A percentile compares a stretch with the other conserved stretches of the same genome.
Evolutionary conservation across 2,797 vertebrate species (phyloP).

Genomic region (Podarcis lilfordi): DNA sequence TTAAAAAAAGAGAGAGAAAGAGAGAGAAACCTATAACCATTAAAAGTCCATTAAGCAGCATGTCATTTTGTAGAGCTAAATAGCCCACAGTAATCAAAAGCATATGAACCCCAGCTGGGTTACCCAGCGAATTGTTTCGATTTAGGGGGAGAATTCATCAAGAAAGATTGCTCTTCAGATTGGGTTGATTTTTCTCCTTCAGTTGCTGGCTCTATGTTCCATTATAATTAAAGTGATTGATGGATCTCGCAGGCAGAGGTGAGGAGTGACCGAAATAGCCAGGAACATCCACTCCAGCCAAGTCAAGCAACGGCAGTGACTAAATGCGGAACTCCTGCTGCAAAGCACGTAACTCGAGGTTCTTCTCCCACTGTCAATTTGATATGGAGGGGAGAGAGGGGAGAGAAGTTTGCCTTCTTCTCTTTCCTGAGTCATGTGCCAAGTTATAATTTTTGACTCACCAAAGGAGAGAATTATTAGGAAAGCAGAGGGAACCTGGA

Average conservation of each 20-base stretch:
- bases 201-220: conserved; percentile 82
- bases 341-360: conserved; percentile 61
- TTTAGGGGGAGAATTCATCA: conserved; percentile 97
- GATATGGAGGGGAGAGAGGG: conserved; percentile 41
- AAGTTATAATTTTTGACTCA: conserved; percentile 9
- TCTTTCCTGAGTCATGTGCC: conserved; percentile 44
- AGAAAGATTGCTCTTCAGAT: conserved; percentile 90
- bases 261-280: conserved; percentile 83
- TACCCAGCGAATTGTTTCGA: conserved; percentile 96
- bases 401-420: conserved; percentile 51
- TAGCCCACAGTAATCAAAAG: conserved; percentile 99
- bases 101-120: conserved; percentile 99
- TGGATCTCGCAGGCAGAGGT: conserved; percentile 82
- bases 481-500: neutral
- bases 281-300: conserved; percentile 76
- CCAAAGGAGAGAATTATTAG: conserved; percentile 14
- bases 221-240: conserved; percentile 87
- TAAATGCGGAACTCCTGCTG: conserved; percentile 64
- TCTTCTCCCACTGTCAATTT: conserved; percentile 56
- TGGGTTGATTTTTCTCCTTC: conserved; percentile 89
- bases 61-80: conserved; percentile 99
- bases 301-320: conserved; percentile 46
- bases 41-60: conserved; percentile 99
- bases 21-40: conserved; percentile 98
- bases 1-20: conserved; percentile 87